Evolutionary conservation across 2,888 invertebrate species (phyloP).

Genomic region (Meganola albula): DNA sequence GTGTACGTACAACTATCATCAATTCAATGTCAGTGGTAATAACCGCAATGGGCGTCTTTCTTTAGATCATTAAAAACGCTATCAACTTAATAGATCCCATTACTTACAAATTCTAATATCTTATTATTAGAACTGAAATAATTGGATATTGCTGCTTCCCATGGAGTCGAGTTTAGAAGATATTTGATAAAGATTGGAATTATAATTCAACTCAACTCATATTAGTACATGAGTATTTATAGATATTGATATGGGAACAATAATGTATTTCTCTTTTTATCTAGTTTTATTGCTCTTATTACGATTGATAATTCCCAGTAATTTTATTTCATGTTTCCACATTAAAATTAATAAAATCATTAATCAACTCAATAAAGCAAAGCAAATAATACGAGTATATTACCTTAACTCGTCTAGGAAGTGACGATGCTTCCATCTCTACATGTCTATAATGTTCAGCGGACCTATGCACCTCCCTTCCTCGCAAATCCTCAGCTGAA

Average conservation of each 20-base stretch:
- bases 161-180: background rate
- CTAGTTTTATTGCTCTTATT: no score
- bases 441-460: conserved; percentile 78
- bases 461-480: conserved; percentile 77
- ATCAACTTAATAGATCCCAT: conserved; percentile 32
- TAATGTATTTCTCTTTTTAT: no score
- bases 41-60: conserved; percentile 22
- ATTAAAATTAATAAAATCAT: no score
- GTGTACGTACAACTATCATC: no score
- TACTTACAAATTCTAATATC: conserved; percentile 19
- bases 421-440: conserved; percentile 71
- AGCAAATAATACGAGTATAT: conserved; percentile 8
- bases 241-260: no score
- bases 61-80: conserved; percentile 30
- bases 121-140: conserved; percentile 19
- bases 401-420: conserved; percentile 89
- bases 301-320: no score
- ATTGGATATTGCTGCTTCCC: conserved; percentile 10
- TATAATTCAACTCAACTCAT: no score
- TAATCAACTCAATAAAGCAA: no score
- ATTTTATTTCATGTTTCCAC: no score
- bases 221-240: no score
- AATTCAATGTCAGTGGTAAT: conserved; percentile 34
- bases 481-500: conserved; percentile 82
- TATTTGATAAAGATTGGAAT: no score